These are phyloP conservation scores for Nephila pilipes DNA, from an alignment of 1,140 invertebrate genomes.

Conservation along the genomic window DNA sequence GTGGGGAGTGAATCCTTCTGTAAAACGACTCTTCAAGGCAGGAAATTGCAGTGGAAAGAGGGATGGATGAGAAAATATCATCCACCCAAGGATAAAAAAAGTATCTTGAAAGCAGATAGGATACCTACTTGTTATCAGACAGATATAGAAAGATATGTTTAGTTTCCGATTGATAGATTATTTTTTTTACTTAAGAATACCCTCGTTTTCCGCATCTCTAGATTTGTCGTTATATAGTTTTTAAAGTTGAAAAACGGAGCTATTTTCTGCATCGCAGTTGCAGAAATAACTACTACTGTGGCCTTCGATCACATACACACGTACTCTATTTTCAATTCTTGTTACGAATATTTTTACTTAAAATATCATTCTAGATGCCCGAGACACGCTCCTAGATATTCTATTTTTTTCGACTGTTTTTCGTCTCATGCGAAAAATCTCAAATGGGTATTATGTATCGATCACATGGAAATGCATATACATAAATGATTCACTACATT, in stretches of 20 bases:
- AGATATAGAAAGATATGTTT: constrained; percentile 34
- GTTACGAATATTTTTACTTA: too few relatives aligned
- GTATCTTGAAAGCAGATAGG: not conserved
- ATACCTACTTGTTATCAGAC: constrained; percentile 27
- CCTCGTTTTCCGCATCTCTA: not conserved
- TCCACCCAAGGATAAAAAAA: not conserved
- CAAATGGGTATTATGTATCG: too few relatives aligned
- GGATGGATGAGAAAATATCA: not conserved
- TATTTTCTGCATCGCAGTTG: not conserved
- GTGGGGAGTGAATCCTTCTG: too few relatives aligned
- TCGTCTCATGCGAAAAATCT: too few relatives aligned
- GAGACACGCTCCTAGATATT: too few relatives aligned
- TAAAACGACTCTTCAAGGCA: constrained; percentile 29
- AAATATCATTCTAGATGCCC: too few relatives aligned
- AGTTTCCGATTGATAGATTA: constrained; percentile 34
- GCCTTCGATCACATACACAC: not conserved
- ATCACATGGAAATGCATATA: too few relatives aligned
- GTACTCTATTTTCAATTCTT: too few relatives aligned
- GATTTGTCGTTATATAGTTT: not conserved
- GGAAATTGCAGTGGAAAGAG: constrained; percentile 39
- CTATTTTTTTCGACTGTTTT: too few relatives aligned
- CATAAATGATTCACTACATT: too few relatives aligned
- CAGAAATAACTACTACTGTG: not conserved
- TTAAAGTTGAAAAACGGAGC: not conserved
- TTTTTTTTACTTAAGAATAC: constrained; percentile 3